Evolutionary conservation across 1,140 invertebrate genomes (phyloP), one percentile per base, ranked within the genome.

Genomic region (Calliopsis andreniformis): DNA sequence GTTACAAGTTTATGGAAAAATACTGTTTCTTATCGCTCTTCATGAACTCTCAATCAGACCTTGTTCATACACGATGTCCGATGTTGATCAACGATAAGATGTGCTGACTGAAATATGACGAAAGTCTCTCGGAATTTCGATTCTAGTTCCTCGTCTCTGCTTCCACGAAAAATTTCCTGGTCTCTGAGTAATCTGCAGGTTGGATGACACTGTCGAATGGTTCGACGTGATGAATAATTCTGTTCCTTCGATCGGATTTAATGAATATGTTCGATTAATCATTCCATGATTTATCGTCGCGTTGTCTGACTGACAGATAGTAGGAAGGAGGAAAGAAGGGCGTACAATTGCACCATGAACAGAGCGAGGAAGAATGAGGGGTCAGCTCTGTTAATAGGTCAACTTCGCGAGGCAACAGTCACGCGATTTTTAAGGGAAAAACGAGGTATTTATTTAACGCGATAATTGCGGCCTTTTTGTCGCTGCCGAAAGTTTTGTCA

Each of bases 371-470:
- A 64, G n/a, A 39, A 64, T 16, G 63, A 47, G 53, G 42, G 77
- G 80, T 84, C 80, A 83, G 23, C 20, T 25, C 43, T 18, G 66
- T 82, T 82, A 79, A 79, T 68, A 45, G 61, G 58, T 82, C 66
- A 84, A 84, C 62, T 76, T 49, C 56, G 23, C 42, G 28, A 25
- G n/a, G 28, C 53, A 42, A n/a, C 39, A 18, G 55, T 71, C 49
- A 45, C 61, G 61, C 49, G 42, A 82, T 71, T 79, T 82, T 82
- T 71, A 0, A 39, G 16, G 16, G 25, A 71, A 69, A 56, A 63
- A 32, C 55, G 28, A 16, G 35, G 56, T 79, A 79, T 76, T 83
- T 83, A 67, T 43, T 71, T 79, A 67, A 32, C 39, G 39, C 18
- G 43, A 8, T 30, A 83, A 80, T 84, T 64, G 47, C 67, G 23